A percentile compares a stretch with the other conserved stretches of the same genome.
phyloP scores from a whole-genome alignment of 2,888 invertebrate species.

The Schizaphis graminum region DNA sequence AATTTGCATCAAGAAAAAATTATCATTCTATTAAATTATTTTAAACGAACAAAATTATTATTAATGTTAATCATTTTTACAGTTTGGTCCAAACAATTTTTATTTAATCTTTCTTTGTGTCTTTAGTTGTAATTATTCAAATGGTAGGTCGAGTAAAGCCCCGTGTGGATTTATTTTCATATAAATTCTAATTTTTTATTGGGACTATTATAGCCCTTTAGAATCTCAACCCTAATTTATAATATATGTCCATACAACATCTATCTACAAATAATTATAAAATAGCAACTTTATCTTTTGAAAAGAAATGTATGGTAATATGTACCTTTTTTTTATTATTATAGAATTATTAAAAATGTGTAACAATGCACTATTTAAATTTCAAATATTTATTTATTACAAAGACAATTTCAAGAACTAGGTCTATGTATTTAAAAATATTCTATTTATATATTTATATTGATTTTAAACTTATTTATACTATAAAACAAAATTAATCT shows the following conservation, averaged over 20 bases:
- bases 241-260: not conserved
- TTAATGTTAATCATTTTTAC: not conserved
- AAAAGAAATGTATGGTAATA: not conserved
- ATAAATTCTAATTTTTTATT: not conserved
- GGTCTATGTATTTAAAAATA: not conserved
- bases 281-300: not conserved
- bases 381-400: not conserved
- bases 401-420: not conserved
- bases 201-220: not conserved
- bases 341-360: not conserved
- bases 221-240: not conserved
- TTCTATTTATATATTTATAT: not conserved
- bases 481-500: not conserved
- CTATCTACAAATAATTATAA: not conserved
- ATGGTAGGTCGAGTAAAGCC: not conserved
- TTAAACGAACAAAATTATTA: not conserved
- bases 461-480: not conserved
- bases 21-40: not conserved
- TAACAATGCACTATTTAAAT: not conserved
- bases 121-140: not conserved
- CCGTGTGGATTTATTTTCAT: not conserved
- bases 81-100: not conserved
- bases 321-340: not conserved
- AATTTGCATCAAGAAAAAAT: not conserved
- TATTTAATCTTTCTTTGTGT: not conserved